These are phyloP conservation scores for Pachypeltis micranthus DNA, from an alignment of 1,140 invertebrate species.

Conservation along the genomic window DNA sequence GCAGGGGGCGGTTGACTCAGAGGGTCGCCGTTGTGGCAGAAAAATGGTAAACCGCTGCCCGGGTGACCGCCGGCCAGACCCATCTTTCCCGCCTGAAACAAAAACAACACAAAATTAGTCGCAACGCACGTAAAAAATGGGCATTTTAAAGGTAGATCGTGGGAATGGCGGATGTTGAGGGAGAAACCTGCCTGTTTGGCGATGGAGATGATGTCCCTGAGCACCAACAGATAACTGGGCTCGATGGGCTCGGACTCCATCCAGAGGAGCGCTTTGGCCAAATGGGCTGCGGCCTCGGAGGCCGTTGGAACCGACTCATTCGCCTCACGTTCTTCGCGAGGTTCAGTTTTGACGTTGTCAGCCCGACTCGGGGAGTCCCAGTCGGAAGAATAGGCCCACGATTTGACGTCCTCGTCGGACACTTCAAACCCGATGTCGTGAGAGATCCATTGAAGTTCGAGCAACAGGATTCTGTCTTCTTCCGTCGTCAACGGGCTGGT, in stretches of 20 bases:
- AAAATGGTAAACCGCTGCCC: slow-evolving; percentile 62
- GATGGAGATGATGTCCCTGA: slow-evolving; percentile 36
- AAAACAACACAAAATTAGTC: slow-evolving; percentile 33
- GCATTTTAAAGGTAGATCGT: not conserved
- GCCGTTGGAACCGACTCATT: slow-evolving; percentile 31
- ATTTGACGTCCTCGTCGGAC: slow-evolving; percentile 34
- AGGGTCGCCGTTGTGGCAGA: slow-evolving; percentile 76
- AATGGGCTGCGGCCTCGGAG: slow-evolving; percentile 35
- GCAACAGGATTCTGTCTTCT: slow-evolving; percentile 31
- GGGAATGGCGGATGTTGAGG: not conserved
- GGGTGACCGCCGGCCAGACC: slow-evolving; percentile 56
- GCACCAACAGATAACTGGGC: slow-evolving; percentile 37
- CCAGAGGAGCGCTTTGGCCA: slow-evolving; percentile 39
- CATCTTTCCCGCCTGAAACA: slow-evolving; percentile 80
- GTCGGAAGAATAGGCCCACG: slow-evolving; percentile 33
- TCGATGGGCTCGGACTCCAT: slow-evolving; percentile 43
- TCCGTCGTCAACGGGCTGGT: slow-evolving; percentile 24
- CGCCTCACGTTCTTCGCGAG: slow-evolving; percentile 23
- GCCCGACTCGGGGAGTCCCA: slow-evolving; percentile 16
- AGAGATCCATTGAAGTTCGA: slow-evolving; percentile 35
- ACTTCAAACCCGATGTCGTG: slow-evolving; percentile 36
- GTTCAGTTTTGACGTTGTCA: slow-evolving; percentile 24
- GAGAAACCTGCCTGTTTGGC: slow-evolving; percentile 32
- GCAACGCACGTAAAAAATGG: too few relatives aligned
- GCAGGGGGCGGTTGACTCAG: slow-evolving; percentile 86